Base-by-base conservation (phyloP, 2,797 vertebrate genomes). In the Alca torda region DNA sequence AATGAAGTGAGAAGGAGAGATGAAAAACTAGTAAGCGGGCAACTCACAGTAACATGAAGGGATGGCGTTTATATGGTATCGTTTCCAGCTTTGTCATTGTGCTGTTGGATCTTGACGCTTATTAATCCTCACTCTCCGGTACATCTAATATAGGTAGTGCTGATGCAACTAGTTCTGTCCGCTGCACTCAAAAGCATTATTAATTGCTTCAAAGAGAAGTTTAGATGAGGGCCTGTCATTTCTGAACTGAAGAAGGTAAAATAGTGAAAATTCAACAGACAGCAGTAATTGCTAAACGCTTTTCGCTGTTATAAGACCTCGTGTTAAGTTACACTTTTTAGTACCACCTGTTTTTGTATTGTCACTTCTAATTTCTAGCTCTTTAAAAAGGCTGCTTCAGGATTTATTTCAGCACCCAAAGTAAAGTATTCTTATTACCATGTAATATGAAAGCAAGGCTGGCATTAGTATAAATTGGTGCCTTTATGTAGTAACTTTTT, bases 41-140 rank as follows among this genome's bases (percentile, higher is more conserved):
- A 81, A 35, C 9, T 37, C 10, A 16, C 4, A 33, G 15, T 21
- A 50, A 63, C 4, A 1, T 2, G 8, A 70, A 19, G 46, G 59
- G 28, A 51, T 11, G 6, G 1, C 3, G 7, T 26, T 18, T 35
- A 11, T 33, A 33, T 18, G 0, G 13, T 28, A 10, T 61, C 33
- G 2, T 63, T 88, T 78, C 16, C 13, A 25, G 12, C 4, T 83
- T 61, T 88, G n/a, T 73, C 3, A 3, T 39, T 50, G 16, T 75
- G 12, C 15, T 80, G 5, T 21, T 84, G 59, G 14, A 21, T 46
- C 63, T 54, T 48, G 53, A 4, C 1, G 3, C 9, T 75, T 41
- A 14, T 1, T 65, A 54, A 65, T 56, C 21, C 16, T 37, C 6
- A 7, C 31, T 39, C 31, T 76, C 10, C 43, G 35, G 16, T 45